phyloP scores from a whole-genome alignment of 2,888 invertebrate species.

The Ormyrus nitidulus region DNA sequence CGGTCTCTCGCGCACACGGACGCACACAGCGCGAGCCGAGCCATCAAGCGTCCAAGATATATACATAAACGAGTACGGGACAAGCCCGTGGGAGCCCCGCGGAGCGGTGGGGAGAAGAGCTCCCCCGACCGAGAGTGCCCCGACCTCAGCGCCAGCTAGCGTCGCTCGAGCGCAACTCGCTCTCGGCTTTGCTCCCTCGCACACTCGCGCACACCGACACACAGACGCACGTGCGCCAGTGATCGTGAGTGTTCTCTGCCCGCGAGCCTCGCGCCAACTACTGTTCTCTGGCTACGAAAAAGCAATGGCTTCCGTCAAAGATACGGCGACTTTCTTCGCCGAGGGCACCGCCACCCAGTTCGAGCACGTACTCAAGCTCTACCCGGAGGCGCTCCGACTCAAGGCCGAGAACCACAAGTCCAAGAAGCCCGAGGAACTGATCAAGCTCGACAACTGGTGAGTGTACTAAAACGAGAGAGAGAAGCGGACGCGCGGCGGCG shows the following conservation, averaged over 20 bases:
- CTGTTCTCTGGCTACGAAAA: too few relatives aligned
- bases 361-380: constrained; percentile 91
- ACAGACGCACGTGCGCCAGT: too few relatives aligned
- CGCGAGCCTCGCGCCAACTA: background rate
- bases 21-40: background rate
- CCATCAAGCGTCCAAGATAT: background rate
- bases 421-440: constrained; percentile 95
- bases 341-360: constrained; percentile 92
- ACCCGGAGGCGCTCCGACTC: constrained; percentile 92
- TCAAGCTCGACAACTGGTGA: constrained; percentile 97
- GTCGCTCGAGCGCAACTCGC: constrained; percentile 1
- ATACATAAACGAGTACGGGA: background rate
- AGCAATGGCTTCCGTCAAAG: constrained; percentile 90
- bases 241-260: background rate
- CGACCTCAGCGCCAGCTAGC: constrained; percentile 16
- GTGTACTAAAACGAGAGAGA: constrained; percentile 71
- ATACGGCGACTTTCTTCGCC: constrained; percentile 95
- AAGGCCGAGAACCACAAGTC: constrained; percentile 90
- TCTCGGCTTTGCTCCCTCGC: too few relatives aligned
- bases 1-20: background rate
- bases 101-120: background rate
- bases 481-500: background rate
- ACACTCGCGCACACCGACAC: too few relatives aligned
- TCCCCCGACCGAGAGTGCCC: constrained; percentile 9
- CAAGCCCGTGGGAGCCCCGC: constrained; percentile 20